phyloP scores from a whole-genome alignment of 2,888 invertebrate species.

The Drosophila fungiperda region DNA sequence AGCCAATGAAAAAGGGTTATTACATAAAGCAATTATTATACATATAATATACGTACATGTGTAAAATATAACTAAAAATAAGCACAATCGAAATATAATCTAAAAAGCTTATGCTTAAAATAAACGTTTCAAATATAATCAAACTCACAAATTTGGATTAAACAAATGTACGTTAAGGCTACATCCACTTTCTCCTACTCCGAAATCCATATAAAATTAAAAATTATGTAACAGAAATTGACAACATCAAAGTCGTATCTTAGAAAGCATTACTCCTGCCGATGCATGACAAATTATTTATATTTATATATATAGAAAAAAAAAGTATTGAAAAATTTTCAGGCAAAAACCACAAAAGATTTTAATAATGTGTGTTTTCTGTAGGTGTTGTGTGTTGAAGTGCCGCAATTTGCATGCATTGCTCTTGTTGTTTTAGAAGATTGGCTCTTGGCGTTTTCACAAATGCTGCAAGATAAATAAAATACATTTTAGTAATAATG shows the following conservation, averaged over 20 bases:
- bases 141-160: conserved; percentile 71
- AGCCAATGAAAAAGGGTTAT: conserved; percentile 62
- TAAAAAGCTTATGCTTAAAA: conserved; percentile 44
- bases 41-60: conserved; percentile 44
- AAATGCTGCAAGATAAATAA: conserved; percentile 68
- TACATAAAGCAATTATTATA: conserved; percentile 66
- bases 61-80: conserved; percentile 63
- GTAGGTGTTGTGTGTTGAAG: conserved; percentile 41
- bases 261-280: conserved; percentile 23
- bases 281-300: conserved; percentile 24
- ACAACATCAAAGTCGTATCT: conserved; percentile 22
- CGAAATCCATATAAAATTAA: conserved; percentile 25
- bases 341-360: not conserved
- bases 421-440: conserved; percentile 58
- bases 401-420: conserved; percentile 69
- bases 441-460: conserved; percentile 64
- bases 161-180: conserved; percentile 60
- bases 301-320: not conserved
- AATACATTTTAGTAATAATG: conserved; percentile 36
- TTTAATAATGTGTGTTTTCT: conserved; percentile 24
- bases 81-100: conserved; percentile 38
- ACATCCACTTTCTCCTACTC: conserved; percentile 48
- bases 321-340: conserved; percentile 13
- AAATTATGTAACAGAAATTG: conserved; percentile 28
- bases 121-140: conserved; percentile 51